phyloP scores from a whole-genome alignment of 1,140 invertebrate genomes.

The Drosophila punjabiensis region DNA sequence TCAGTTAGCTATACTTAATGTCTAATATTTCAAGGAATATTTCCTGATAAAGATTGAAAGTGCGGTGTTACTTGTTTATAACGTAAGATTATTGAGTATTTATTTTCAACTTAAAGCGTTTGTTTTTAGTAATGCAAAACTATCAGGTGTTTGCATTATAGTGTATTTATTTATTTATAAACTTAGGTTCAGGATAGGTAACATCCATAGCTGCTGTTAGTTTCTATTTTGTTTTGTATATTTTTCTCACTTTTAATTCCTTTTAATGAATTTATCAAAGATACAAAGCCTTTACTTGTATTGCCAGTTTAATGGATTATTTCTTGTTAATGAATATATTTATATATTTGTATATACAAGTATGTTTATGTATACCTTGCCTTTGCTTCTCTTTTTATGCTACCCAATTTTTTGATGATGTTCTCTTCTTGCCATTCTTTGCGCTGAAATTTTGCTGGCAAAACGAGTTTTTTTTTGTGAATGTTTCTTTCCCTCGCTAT shows the following conservation, averaged over 20 bases:
- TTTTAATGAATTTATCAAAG: not conserved
- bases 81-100: not conserved
- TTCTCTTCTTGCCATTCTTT: constrained; percentile 55
- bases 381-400: constrained; percentile 42
- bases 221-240: not conserved
- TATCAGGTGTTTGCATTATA: not conserved
- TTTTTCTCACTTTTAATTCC: too few relatives aligned
- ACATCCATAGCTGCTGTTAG: not conserved
- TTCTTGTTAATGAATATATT: constrained; percentile 4
- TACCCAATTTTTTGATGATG: constrained; percentile 48
- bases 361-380: constrained; percentile 1
- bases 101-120: not conserved
- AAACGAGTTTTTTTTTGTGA: constrained; percentile 64
- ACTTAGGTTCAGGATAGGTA: too few relatives aligned
- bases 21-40: not conserved
- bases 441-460: constrained; percentile 64
- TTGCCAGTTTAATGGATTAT: not conserved
- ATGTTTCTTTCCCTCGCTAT: constrained; percentile 1
- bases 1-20: too few relatives aligned
- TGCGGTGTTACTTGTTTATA: not conserved
- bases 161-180: too few relatives aligned
- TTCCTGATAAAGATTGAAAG: not conserved
- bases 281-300: not conserved
- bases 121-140: not conserved
- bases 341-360: not conserved